A percentile compares a stretch with the other conserved stretches of the same genome.
These are phyloP conservation scores for Blastobasis adustella DNA, from an alignment of 2,888 invertebrate genomes.

Conservation along the genomic window DNA sequence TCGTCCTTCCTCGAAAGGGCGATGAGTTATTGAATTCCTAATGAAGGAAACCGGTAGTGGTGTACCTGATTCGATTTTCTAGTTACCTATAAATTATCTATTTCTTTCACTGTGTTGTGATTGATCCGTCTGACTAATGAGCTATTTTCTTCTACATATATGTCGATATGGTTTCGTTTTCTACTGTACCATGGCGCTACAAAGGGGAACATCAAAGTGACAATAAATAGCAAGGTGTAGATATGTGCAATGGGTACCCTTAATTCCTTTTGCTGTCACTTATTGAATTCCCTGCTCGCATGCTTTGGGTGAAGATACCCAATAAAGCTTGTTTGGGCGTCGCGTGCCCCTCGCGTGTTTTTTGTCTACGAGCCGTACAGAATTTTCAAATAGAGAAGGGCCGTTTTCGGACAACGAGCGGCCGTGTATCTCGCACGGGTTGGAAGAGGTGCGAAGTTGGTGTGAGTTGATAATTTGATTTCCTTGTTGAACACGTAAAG, in stretches of 20 bases:
- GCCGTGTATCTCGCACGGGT: slow-evolving; percentile 36
- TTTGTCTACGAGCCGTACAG: slow-evolving; percentile 54
- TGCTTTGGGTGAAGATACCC: slow-evolving; percentile 60
- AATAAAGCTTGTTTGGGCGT: slow-evolving; percentile 64
- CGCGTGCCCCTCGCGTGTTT: slow-evolving; percentile 52
- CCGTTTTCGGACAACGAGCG: slow-evolving; percentile 49
- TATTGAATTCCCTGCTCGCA: slow-evolving; percentile 65
- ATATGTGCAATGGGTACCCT: slow-evolving; percentile 40
- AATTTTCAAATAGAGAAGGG: slow-evolving; percentile 59
- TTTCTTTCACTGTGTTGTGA: not conserved
- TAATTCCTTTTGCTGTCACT: slow-evolving; percentile 62
- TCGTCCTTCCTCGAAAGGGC: slow-evolving; percentile 22
- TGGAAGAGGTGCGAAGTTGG: slow-evolving; percentile 62
- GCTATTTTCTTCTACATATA: too few species aligned
- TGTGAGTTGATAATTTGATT: slow-evolving; percentile 71
- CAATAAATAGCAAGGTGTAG: slow-evolving; percentile 31
- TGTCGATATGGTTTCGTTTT: not conserved
- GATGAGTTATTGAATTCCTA: slow-evolving; percentile 23
- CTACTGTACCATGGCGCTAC: not conserved
- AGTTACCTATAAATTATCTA: not conserved
- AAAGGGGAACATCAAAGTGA: slow-evolving; percentile 9
- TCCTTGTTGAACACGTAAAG: slow-evolving; percentile 69
- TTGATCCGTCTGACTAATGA: not conserved
- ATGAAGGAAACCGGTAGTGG: slow-evolving; percentile 18
- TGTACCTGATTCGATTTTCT: slow-evolving; percentile 1